These are phyloP conservation scores for Agonopterix heracliana DNA, from an alignment of 2,888 invertebrate genomes.

Conservation along the genomic window DNA sequence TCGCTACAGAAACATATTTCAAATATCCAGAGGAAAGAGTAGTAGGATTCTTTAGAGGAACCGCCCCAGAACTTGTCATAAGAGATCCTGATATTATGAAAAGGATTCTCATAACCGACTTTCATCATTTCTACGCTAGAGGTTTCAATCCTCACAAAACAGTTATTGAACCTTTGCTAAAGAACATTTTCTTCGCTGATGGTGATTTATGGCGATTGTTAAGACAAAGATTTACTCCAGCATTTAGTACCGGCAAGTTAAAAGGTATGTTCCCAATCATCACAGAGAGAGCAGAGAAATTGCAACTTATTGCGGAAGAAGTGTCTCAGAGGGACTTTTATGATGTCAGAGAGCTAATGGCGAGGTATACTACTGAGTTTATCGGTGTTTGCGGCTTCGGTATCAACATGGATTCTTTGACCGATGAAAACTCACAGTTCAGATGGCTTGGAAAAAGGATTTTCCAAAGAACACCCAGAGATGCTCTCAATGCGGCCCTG, in stretches of 20 bases:
- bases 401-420: constrained; percentile 52
- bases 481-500: constrained; percentile 35
- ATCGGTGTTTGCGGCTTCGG: constrained; percentile 65
- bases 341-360: constrained; percentile 60
- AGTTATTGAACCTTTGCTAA: constrained; percentile 51
- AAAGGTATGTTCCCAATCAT: constrained; percentile 65
- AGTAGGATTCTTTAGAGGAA: constrained; percentile 52
- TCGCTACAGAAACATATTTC: constrained; percentile 45
- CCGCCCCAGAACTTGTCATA: constrained; percentile 47
- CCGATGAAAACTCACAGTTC: constrained; percentile 54
- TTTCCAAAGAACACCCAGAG: constrained; percentile 44
- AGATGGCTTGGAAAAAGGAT: constrained; percentile 55
- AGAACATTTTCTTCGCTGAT: constrained; percentile 59
- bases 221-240: constrained; percentile 55
- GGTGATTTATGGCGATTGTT: constrained; percentile 60
- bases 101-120: constrained; percentile 51
- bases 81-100: constrained; percentile 58
- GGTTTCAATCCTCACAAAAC: constrained; percentile 48
- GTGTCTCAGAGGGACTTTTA: constrained; percentile 39
- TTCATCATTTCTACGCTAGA: constrained; percentile 49
- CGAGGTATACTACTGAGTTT: constrained; percentile 62
- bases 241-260: constrained; percentile 57
- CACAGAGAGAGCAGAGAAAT: constrained; percentile 50
- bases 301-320: constrained; percentile 46
- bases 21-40: constrained; percentile 57